Conservation (phyloP, 2,113 vertebrate genomes). For the Delphinus delphis region DNA sequence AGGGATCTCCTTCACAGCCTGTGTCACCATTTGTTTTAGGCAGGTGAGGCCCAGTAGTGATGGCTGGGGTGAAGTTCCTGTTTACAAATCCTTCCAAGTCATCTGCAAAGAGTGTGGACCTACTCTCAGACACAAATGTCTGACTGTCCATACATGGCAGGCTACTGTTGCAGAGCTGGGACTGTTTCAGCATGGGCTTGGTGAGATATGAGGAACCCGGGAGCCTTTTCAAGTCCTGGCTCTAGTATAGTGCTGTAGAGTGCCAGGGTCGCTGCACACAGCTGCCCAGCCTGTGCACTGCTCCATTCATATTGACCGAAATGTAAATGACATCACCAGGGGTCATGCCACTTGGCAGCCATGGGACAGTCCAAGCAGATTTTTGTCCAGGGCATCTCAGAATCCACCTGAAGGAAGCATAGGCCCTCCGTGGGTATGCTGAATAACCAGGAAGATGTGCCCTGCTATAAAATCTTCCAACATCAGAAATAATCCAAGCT, state of each 20-base stretch:
- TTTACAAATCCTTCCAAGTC: neutral
- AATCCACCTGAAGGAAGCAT: neutral
- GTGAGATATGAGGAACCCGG: neutral
- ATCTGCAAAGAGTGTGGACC: neutral
- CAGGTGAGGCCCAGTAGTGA: neutral
- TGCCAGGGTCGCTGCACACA: neutral
- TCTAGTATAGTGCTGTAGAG: neutral
- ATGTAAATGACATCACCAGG: neutral
- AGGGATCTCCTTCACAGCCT: neutral
- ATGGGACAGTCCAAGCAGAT: neutral
- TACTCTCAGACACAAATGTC: neutral
- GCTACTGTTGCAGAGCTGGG: neutral
- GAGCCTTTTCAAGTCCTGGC: neutral
- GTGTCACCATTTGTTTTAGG: neutral
- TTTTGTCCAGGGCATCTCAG: neutral
- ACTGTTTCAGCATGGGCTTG: neutral
- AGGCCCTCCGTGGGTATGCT: neutral
- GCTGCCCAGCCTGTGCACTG: neutral
- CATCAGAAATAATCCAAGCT: neutral
- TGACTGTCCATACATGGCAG: neutral
- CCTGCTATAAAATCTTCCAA: neutral
- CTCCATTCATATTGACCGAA: neutral
- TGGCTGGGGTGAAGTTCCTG: neutral
- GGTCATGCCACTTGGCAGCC: neutral
- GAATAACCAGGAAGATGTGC: neutral